Conservation (phyloP, 2,113 vertebrate genomes). For the Crocuta crocuta region DNA sequence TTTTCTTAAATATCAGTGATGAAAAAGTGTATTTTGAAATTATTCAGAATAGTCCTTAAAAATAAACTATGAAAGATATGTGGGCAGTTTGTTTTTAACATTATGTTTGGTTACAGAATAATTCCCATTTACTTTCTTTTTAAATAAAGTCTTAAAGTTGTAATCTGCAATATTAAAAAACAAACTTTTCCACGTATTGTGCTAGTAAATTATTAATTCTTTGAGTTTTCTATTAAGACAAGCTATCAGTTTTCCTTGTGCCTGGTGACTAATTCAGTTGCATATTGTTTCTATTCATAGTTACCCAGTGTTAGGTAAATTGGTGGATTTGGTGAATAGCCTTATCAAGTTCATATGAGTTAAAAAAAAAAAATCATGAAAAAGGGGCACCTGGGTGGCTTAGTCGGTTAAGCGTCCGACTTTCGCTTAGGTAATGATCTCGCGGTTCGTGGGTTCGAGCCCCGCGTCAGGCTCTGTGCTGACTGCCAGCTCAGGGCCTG, state of each 20-base stretch:
- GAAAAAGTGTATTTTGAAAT: constrained; percentile 44
- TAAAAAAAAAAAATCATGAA: neutral
- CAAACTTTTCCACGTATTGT: constrained; percentile 22
- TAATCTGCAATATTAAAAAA: neutral
- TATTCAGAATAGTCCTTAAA: constrained; percentile 37
- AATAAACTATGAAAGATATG: constrained; percentile 30
- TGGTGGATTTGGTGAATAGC: constrained; percentile 14
- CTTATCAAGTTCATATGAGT: constrained; percentile 10
- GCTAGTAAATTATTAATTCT: constrained; percentile 49
- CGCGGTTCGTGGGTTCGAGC: too few species aligned
- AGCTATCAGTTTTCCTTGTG: neutral
- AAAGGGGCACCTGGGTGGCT: neutral
- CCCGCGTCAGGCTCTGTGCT: too few species aligned
- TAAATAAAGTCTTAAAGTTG: constrained; percentile 6
- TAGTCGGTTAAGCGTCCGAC: too few species aligned
- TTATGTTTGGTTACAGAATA: constrained; percentile 17
- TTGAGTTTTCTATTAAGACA: constrained; percentile 31
- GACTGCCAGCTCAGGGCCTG: too few species aligned
- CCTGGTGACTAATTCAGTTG: constrained; percentile 26
- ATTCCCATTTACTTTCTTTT: constrained; percentile 14
- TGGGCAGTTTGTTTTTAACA: neutral
- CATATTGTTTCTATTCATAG: constrained; percentile 44
- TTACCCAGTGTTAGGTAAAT: constrained; percentile 23
- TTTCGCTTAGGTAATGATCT: too few species aligned
- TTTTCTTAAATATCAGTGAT: constrained; percentile 10